These are phyloP conservation scores for Petrolisthes cinctipes DNA, from an alignment of 2,888 invertebrate genomes.

Conservation along the genomic window DNA sequence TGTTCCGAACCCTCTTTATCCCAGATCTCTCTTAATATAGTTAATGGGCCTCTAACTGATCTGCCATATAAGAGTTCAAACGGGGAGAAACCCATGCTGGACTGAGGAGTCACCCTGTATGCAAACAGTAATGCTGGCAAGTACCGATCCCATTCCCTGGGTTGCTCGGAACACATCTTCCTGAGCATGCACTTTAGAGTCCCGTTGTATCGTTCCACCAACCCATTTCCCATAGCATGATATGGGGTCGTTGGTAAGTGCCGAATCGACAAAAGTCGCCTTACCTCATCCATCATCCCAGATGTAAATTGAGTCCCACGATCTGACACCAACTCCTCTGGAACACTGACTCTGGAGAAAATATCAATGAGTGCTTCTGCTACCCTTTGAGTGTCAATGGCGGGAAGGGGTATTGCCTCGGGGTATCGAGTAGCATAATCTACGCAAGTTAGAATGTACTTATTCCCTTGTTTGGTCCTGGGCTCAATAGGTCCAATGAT, in stretches of 20 bases:
- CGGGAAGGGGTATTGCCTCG: neutral
- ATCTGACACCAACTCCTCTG: slow-evolving; percentile 11
- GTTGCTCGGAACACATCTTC: slow-evolving; percentile 10
- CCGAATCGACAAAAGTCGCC: neutral
- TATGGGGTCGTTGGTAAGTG: slow-evolving; percentile 6
- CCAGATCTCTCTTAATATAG: slow-evolving; percentile 1
- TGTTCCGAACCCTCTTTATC: slow-evolving; percentile 6
- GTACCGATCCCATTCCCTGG: slow-evolving; percentile 19
- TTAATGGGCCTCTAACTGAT: slow-evolving; percentile 2
- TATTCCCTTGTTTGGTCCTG: neutral
- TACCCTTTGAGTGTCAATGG: neutral
- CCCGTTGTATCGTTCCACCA: slow-evolving; percentile 13
- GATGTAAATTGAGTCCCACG: neutral
- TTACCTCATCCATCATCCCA: slow-evolving; percentile 7
- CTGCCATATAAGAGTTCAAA: slow-evolving; percentile 19
- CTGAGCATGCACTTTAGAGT: slow-evolving; percentile 7
- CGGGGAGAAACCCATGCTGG: slow-evolving; percentile 5
- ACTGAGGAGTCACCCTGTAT: neutral
- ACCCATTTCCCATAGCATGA: neutral
- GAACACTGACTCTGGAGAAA: slow-evolving; percentile 6
- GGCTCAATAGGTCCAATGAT: slow-evolving; percentile 31
- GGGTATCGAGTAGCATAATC: slow-evolving; percentile 28
- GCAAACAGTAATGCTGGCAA: slow-evolving; percentile 13
- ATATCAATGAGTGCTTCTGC: slow-evolving; percentile 3
- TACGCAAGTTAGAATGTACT: slow-evolving; percentile 11